phyloP scores from a whole-genome alignment of 2,113 vertebrate species.

The Anolis sagrei region DNA sequence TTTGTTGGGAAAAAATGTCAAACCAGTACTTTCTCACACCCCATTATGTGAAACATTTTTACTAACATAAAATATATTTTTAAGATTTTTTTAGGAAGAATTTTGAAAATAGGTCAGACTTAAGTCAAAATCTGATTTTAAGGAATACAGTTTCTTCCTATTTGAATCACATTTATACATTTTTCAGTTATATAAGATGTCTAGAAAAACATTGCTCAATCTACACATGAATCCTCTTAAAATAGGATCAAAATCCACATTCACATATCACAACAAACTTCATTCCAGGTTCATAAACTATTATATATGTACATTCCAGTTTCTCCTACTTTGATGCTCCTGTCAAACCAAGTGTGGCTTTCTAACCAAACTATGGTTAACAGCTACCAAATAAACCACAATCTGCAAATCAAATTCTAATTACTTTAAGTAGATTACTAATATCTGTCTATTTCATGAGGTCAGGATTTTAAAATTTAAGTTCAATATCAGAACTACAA shows the following conservation, averaged over 20 bases:
- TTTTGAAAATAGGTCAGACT: not conserved
- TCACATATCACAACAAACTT: not conserved
- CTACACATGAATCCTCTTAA: not conserved
- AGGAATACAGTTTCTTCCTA: not conserved
- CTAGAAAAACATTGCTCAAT: not conserved
- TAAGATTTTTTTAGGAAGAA: not conserved
- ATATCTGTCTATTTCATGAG: not conserved
- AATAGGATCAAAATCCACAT: not conserved
- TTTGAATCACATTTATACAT: not conserved
- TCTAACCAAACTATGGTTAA: not conserved
- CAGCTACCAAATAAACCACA: not conserved
- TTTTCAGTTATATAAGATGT: not conserved
- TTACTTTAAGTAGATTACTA: not conserved
- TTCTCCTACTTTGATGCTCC: not conserved
- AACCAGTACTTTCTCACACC: not conserved
- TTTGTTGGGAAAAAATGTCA: not conserved
- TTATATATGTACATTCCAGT: not conserved
- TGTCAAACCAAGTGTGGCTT: not conserved
- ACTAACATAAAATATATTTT: too few relatives aligned
- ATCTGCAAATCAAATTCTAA: not conserved
- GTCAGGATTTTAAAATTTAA: too few relatives aligned
- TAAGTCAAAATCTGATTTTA: not conserved
- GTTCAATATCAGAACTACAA: not conserved
- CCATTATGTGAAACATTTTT: too few relatives aligned
- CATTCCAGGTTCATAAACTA: not conserved